Conservation (phyloP, 2,888 invertebrate genomes). For the Plutella xylostella region DNA sequence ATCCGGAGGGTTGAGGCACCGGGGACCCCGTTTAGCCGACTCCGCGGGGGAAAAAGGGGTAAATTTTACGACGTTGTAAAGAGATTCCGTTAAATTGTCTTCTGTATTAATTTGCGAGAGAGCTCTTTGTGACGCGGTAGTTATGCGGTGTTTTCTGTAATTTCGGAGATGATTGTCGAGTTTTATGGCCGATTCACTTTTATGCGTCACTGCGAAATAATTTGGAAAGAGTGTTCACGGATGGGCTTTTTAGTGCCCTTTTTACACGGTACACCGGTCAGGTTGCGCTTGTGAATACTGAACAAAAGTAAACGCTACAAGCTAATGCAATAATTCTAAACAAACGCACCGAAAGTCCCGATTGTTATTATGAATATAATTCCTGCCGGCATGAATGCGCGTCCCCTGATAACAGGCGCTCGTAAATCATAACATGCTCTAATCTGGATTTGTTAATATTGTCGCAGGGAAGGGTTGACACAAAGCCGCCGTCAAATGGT, state of each 20-base stretch:
- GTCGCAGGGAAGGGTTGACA: slow-evolving; percentile 33
- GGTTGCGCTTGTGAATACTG: too few relatives aligned
- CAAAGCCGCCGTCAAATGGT: slow-evolving; percentile 10
- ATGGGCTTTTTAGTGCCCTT: too few relatives aligned
- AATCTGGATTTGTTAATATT: slow-evolving; percentile 58
- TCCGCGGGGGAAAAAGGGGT: slow-evolving; percentile 9
- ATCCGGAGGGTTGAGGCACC: slow-evolving; percentile 26
- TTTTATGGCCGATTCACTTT: neutral
- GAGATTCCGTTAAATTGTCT: slow-evolving; percentile 45
- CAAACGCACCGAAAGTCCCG: neutral
- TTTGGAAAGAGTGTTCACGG: neutral
- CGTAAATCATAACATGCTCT: slow-evolving; percentile 52
- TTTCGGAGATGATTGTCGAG: neutral
- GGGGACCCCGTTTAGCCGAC: slow-evolving; percentile 3
- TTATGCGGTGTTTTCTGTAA: neutral
- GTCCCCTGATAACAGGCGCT: slow-evolving; percentile 37
- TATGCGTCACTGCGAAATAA: neutral
- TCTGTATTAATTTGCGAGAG: slow-evolving; percentile 46
- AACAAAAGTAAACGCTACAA: too few relatives aligned
- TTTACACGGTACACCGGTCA: too few relatives aligned
- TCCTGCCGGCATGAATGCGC: neutral
- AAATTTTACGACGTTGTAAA: slow-evolving; percentile 41
- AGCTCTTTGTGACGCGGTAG: slow-evolving; percentile 5
- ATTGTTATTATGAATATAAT: slow-evolving; percentile 5
- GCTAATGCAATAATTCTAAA: neutral